Evolutionary conservation across 2,797 vertebrate genomes (phyloP), one percentile per base, ranked within the genome.

Genomic region (Alosa sapidissima): DNA sequence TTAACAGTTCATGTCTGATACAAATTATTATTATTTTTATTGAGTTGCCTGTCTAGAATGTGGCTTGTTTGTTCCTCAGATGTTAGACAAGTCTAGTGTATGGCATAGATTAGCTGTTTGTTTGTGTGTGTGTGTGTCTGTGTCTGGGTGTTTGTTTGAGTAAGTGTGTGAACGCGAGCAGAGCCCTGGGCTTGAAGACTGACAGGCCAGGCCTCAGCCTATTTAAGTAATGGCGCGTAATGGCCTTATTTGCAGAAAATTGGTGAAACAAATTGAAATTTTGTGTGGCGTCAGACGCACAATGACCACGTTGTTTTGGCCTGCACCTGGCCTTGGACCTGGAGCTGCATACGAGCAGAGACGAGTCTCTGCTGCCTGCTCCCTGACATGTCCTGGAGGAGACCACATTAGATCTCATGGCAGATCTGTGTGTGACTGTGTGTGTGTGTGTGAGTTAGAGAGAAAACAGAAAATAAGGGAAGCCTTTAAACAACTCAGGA

Each of bases 211-310:
- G 54, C 88, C 85, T 86, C 81, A 85, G 85, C 84, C 85, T 82
- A 89, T 87, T 87, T 68, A 75, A 49, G 55, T 89, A 91, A 94
- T 89, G 84, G 86, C 81, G 82, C 82, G 52, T 89, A 92, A 93
- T 92, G 86, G 85, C 47, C 84, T 93, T 87, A 92, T 91, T 92
- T 91, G 88, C 86, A 54, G 89, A 89, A 92, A 92, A 91, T 89
- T 92, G 89, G 87, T 90, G 81, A 88, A 91, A 93, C 91, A 92
- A 92, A 91, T 93, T 90, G 82, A 90, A 91, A 90, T 19, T 60
- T 41, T 86, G 90, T 88, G 88, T 51, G 24, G 84, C 85, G 85
- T 87, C 84, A 85, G 87, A 51, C 78, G 86, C 82, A 90, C 90
- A 92, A 89, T 90, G 84, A 28, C 58, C 11, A 9, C 0, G 85